Percentiles rank a stretch among this genome's conserved stretches.
Evolutionary conservation across 1,140 invertebrate genomes (phyloP).

Genomic region (Cydia amplana): DNA sequence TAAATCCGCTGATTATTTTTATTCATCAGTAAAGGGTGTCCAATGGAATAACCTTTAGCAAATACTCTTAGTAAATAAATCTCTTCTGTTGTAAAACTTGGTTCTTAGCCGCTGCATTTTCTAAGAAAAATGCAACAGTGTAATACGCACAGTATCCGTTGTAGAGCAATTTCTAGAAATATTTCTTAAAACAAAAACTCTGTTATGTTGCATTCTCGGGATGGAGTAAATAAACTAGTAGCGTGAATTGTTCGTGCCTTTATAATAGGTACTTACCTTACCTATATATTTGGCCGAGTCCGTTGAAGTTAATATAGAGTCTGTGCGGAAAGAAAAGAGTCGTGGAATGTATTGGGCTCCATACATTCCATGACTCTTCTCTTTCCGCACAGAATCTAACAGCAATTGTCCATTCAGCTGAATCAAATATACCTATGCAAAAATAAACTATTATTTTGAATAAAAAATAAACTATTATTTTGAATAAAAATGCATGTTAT

Average conservation of each 20-base stretch:
- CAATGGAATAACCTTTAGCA: no score
- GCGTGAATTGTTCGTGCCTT: not conserved
- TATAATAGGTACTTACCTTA: no score
- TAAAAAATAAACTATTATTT: no score
- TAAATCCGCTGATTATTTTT: not conserved
- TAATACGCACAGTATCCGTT: not conserved
- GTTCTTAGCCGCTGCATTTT: constrained; percentile 6
- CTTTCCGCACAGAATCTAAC: no score
- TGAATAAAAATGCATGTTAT: no score
- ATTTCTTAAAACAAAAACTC: constrained; percentile 8
- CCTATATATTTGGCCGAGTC: not conserved
- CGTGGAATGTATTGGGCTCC: no score
- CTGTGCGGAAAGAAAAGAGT: no score
- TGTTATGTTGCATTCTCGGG: constrained; percentile 28
- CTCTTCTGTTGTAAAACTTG: not conserved
- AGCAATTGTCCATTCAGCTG: not conserved
- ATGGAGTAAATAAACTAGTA: constrained; percentile 3
- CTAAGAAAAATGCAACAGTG: constrained; percentile 26
- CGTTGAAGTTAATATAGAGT: no score
- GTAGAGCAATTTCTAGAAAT: constrained; percentile 9
- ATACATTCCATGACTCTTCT: no score
- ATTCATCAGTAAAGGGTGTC: not conserved
- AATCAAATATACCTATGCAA: not conserved
- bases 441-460: no score
- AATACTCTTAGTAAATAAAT: no score